phyloP scores from a whole-genome alignment of 1,140 invertebrate species.

The Diplogasteroides magnus region DNA sequence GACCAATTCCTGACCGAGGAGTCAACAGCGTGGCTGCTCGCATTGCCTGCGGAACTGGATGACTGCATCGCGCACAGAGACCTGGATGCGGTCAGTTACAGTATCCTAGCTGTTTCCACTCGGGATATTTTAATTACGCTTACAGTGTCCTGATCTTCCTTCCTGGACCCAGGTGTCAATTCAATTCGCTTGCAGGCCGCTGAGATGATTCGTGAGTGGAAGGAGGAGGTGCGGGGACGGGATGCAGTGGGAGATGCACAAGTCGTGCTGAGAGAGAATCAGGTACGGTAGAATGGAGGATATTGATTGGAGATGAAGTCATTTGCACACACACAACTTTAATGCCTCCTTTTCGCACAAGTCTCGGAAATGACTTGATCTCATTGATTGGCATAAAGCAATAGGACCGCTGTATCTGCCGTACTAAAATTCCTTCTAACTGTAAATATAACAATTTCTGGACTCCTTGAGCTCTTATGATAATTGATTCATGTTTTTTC shows the following conservation, averaged over 20 bases:
- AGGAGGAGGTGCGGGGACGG: conserved; percentile 34
- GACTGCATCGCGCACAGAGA: conserved; percentile 92
- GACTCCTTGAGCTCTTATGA: no score
- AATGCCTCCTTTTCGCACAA: no score
- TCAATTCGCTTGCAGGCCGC: conserved; percentile 68
- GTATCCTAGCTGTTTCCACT: not conserved
- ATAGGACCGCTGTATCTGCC: no score
- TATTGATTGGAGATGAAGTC: not conserved
- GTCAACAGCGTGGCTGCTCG: conserved; percentile 69
- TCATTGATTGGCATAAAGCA: no score
- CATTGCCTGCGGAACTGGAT: conserved; percentile 88
- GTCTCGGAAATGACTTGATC: no score
- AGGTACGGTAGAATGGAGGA: conserved; percentile 19
- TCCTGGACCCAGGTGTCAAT: not conserved
- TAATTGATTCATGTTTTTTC: no score
- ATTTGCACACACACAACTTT: no score
- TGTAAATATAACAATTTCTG: no score
- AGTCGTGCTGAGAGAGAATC: conserved; percentile 40
- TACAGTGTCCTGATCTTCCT: not conserved
- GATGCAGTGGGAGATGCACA: conserved; percentile 44
- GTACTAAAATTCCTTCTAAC: no score
- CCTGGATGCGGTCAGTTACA: conserved; percentile 60
- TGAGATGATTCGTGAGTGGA: conserved; percentile 72
- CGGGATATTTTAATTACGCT: not conserved
- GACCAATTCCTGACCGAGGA: no score